These are phyloP conservation scores for Rallus crepitans DNA, from an alignment of 2,797 vertebrate genomes.

Conservation along the genomic window DNA sequence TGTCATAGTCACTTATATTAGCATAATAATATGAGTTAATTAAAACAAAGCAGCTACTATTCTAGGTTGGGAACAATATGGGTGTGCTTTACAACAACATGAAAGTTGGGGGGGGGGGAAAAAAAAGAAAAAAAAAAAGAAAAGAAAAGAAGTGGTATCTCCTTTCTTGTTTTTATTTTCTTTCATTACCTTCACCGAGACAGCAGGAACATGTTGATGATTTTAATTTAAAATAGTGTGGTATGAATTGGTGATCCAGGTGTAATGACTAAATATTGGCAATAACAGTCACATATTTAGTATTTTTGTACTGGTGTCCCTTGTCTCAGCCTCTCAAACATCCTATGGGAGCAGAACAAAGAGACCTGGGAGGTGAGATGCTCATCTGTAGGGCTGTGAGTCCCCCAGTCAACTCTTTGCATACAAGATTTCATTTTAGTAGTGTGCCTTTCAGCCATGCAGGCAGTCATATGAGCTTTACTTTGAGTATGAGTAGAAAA, in stretches of 20 bases:
- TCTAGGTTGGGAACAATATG: background rate
- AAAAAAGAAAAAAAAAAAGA: background rate
- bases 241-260: background rate
- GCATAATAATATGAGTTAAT: background rate
- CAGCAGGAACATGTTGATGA: background rate
- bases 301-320: background rate
- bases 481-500: background rate
- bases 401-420: background rate
- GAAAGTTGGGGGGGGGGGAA: background rate
- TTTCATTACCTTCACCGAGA: background rate
- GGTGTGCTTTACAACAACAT: background rate
- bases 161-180: background rate
- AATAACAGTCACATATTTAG: background rate
- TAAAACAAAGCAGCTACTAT: background rate
- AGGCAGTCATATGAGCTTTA: background rate
- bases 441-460: background rate
- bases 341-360: background rate
- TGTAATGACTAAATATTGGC: background rate
- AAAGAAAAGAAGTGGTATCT: background rate
- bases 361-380: background rate
- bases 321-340: background rate
- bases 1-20: background rate
- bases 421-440: too few species aligned
- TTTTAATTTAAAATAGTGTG: background rate
- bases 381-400: background rate